Evolutionary conservation across 2,888 invertebrate genomes (phyloP), one percentile per base, ranked within the genome.

Genomic region (Ophioninae sp.): DNA sequence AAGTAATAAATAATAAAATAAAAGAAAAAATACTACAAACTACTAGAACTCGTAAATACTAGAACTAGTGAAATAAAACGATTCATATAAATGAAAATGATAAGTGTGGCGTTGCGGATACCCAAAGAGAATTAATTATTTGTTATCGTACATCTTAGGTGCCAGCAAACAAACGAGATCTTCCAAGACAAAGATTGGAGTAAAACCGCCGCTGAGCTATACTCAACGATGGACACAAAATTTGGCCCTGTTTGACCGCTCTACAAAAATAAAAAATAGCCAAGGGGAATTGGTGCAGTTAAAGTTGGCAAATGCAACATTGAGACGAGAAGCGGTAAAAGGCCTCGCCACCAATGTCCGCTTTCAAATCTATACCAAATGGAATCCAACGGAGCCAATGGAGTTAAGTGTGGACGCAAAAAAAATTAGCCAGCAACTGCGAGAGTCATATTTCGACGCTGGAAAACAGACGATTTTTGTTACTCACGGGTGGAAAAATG

Each of bases 401-500:
- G 13, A 57, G 41, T 17, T 79, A 5, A 13, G 0, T 5, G n/a
- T 30, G 6, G 50, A 73, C 7, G 10, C 2, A 6, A n/a, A 10
- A 0, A 50, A 50, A 20, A 8, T 23, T 23, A 23, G 23, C 1
- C 0, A 6, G 0, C 50, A 13, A 17, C 56, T 78, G 61, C 37
- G 30, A n/a, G 3, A 8, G 2, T 37, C 30, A 37, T 20, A 72
- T 21, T 72, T 59, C 41, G 44, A 73, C 57, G n/a, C 39, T 41
- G 1, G 0, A 2, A 68, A 56, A 59, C 10, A 5, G 21, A 80
- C 79, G 21, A 1, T 50, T 74, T 68, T 80, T 20, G 21, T 74
- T 0, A 62, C 79, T 37, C 74, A 80, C 21, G 74, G 79, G 37
- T 74, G 39, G 61, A 2, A 68, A 8, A 20, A 44, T 37, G 21